Evolutionary conservation across 2,113 vertebrate species (phyloP).

Genomic region (Fregata magnificens): DNA sequence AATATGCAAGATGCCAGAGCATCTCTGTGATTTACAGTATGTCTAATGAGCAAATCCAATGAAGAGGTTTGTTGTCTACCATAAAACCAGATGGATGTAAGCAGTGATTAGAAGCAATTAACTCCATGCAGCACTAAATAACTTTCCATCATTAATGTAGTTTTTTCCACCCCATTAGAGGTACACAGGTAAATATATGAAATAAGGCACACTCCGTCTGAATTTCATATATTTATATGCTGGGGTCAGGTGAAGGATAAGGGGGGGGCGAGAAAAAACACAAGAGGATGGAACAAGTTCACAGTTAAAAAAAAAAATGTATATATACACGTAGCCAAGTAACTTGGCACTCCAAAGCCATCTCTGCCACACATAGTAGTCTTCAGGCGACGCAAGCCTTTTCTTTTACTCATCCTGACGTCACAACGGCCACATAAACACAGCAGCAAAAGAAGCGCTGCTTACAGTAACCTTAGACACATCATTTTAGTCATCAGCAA

Average conservation of each 20-base stretch:
- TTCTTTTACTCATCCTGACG: neutral
- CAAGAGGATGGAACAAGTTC: slow-evolving; percentile 32
- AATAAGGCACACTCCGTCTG: slow-evolving; percentile 70
- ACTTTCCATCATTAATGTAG: slow-evolving; percentile 86
- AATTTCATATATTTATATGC: slow-evolving; percentile 79
- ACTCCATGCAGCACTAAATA: slow-evolving; percentile 89
- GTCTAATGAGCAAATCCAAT: slow-evolving; percentile 86
- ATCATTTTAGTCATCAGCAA: neutral
- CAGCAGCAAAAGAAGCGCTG: accelerated
- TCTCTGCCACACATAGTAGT: accelerated
- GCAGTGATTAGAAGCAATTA: slow-evolving; percentile 95
- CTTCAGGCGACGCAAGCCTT: neutral
- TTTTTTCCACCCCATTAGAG: slow-evolving; percentile 86
- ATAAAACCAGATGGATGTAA: slow-evolving; percentile 92
- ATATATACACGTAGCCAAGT: neutral
- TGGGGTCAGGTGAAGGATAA: neutral
- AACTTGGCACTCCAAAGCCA: neutral
- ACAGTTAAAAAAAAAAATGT: slow-evolving; percentile 30
- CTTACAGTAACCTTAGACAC: neutral
- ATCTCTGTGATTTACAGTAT: slow-evolving; percentile 79
- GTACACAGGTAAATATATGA: slow-evolving; percentile 64
- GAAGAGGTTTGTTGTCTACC: slow-evolving; percentile 91
- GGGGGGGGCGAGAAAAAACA: neutral
- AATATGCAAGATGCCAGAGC: slow-evolving; percentile 77
- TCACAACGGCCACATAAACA: neutral